These are phyloP conservation scores for Pampusana beccarii DNA, from an alignment of 2,113 vertebrate genomes.

Conservation along the genomic window DNA sequence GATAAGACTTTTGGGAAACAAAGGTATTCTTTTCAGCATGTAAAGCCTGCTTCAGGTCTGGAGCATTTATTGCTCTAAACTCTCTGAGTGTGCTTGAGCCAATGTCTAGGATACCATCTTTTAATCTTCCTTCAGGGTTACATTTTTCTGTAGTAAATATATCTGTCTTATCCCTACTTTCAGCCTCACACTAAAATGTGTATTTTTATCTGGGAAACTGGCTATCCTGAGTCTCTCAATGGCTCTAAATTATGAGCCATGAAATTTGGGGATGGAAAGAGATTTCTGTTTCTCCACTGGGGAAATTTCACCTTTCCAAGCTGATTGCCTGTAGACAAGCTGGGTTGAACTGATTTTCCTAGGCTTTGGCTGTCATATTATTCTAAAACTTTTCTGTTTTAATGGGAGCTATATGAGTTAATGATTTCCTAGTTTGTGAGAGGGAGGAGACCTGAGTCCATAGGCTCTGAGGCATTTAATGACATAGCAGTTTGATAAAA, in stretches of 20 bases:
- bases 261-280: not conserved
- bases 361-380: not conserved
- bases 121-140: not conserved
- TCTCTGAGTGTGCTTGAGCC: not conserved
- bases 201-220: not conserved
- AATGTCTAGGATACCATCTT: not conserved
- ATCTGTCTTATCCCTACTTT: not conserved
- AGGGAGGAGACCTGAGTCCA: not conserved
- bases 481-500: not conserved
- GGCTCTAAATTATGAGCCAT: not conserved
- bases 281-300: not conserved
- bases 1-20: not conserved
- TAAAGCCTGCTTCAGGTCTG: not conserved
- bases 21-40: not conserved
- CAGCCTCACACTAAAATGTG: not conserved
- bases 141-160: not conserved
- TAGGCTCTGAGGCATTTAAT: not conserved
- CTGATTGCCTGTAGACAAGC: not conserved
- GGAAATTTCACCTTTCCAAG: not conserved
- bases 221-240: not conserved
- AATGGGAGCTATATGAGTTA: not conserved
- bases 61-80: not conserved
- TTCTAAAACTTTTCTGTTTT: not conserved
- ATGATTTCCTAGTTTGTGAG: not conserved
- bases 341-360: not conserved